These are phyloP conservation scores for Rhopilema esculentum DNA, from an alignment of 30 jellyfish, hydroid and myxozoan species.

Conservation along the genomic window DNA sequence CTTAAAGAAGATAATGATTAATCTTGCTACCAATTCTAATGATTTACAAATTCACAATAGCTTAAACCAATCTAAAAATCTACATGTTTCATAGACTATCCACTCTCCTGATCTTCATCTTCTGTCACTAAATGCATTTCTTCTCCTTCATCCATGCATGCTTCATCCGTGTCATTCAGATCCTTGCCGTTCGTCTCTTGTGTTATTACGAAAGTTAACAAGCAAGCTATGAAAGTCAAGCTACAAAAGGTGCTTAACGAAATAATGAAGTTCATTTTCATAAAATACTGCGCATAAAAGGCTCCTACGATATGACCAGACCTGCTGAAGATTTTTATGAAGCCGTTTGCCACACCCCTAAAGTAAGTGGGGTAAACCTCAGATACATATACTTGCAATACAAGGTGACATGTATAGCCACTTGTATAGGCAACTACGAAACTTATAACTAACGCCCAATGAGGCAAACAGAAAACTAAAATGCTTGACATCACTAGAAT, in stretches of 20 bases:
- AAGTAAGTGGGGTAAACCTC: slow-evolving; percentile 69
- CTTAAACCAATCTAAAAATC: too few species aligned
- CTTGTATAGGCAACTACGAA: slow-evolving; percentile 74
- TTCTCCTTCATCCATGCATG: slow-evolving; percentile 33
- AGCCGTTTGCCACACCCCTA: slow-evolving; percentile 70
- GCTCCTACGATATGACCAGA: slow-evolving; percentile 76
- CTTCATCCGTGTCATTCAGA: slow-evolving; percentile 57
- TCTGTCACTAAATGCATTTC: slow-evolving; percentile 27
- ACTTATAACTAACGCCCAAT: slow-evolving; percentile 64
- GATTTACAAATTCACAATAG: not conserved
- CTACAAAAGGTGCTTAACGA: slow-evolving; percentile 54
- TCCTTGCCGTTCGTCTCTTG: slow-evolving; percentile 73
- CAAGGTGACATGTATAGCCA: slow-evolving; percentile 73
- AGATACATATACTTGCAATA: slow-evolving; percentile 66
- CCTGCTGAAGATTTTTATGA: slow-evolving; percentile 62
- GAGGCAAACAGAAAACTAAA: slow-evolving; percentile 61
- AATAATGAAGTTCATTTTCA: slow-evolving; percentile 65
- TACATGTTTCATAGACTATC: too few species aligned
- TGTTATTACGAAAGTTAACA: slow-evolving; percentile 44
- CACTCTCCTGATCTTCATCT: slow-evolving; percentile 22
- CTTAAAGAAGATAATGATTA: not conserved
- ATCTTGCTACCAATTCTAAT: not conserved
- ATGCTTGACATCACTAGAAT: slow-evolving; percentile 66
- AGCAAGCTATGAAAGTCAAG: slow-evolving; percentile 58
- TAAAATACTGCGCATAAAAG: slow-evolving; percentile 70